Evolutionary conservation across 2,113 vertebrate species (phyloP), one percentile per base, ranked within the genome.

Genomic region (Regulus satrapa): DNA sequence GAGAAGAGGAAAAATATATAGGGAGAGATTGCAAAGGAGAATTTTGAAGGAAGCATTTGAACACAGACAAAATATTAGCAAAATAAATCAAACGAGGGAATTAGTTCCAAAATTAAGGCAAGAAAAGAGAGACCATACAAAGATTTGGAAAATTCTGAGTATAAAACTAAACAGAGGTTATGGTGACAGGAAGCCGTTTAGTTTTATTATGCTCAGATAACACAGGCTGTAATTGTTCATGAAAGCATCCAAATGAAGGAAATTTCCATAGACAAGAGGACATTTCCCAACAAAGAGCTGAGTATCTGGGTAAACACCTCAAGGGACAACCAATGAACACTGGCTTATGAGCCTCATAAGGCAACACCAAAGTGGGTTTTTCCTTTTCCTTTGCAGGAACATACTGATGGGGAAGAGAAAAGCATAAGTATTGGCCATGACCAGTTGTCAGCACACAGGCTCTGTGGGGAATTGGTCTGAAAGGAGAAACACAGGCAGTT

Each of bases 151-250:
- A 88, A 92, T 85, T 62, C 85, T 23, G 40, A 88, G n/a, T 48
- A 80, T 80, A 49, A 88, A 88, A 84, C 55, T 84, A 78, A 88
- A 51, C 34, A 86, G 82, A 63, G 83, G 68, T 88, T 85, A 51
- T 45, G 31, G 59, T 86, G 85, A 83, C 75, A 95, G 82, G 85
- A 95, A 88, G 34, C 43, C 10, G 1, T 88, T 96, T 90, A 83
- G 52, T 83, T 95, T 90, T 92, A 95, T 75, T 76, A 86, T 17
- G 49, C 48, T 80, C 68, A 38, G 84, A 94, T 89, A 95, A 75
- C 45, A 59, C 26, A 46, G 68, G 32, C 92, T 89, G 84, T 74
- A 88, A 71, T 51, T 73, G 64, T 45, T 84, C 79, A 48, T 48
- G 38, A 82, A 92, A 85, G 9, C 32, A 59, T 84, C 21, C 46